A percentile compares a stretch with the other conserved stretches of the same genome.
Conservation (phyloP, 2,113 vertebrate species). For the Caranx ignobilis region DNA sequence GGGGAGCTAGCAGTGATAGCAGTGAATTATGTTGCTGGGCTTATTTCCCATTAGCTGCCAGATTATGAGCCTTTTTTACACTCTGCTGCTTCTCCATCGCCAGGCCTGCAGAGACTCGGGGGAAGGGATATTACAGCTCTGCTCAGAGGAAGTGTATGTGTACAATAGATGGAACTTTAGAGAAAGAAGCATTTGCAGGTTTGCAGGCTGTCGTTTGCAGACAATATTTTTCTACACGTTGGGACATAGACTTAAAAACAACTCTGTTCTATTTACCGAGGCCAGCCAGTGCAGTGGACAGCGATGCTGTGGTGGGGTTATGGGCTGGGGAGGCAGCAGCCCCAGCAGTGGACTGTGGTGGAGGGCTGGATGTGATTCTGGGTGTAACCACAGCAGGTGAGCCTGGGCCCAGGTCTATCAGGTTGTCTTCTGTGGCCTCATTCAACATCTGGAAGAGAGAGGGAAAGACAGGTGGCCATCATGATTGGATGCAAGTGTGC, state of each 20-base stretch:
- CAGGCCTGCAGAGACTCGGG: background rate
- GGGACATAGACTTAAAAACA: background rate
- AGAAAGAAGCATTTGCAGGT: too few relatives aligned
- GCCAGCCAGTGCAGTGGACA: conserved; percentile 91
- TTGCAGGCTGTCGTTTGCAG: background rate
- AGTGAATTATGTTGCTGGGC: conserved; percentile 24
- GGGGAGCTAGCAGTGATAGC: background rate
- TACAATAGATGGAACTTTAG: background rate
- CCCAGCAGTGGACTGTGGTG: conserved; percentile 29
- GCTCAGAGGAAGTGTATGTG: background rate
- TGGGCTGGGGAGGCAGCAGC: conserved; percentile 55
- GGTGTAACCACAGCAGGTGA: conserved; percentile 96
- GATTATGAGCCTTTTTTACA: conserved; percentile 42
- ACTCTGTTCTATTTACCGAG: conserved; percentile 85
- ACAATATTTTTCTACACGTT: background rate
- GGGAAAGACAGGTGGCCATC: background rate
- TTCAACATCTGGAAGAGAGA: conserved; percentile 86
- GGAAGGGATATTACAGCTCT: background rate
- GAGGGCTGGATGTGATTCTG: conserved; percentile 82
- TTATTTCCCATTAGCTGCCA: conserved; percentile 27
- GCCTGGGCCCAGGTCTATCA: conserved; percentile 96
- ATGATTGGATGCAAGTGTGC: background rate
- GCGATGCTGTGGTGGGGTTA: conserved; percentile 70
- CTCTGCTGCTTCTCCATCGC: conserved; percentile 14
- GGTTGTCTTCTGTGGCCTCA: conserved; percentile 94